phyloP scores from a whole-genome alignment of 2,113 vertebrate species.

The Nesogale talazaci region DNA sequence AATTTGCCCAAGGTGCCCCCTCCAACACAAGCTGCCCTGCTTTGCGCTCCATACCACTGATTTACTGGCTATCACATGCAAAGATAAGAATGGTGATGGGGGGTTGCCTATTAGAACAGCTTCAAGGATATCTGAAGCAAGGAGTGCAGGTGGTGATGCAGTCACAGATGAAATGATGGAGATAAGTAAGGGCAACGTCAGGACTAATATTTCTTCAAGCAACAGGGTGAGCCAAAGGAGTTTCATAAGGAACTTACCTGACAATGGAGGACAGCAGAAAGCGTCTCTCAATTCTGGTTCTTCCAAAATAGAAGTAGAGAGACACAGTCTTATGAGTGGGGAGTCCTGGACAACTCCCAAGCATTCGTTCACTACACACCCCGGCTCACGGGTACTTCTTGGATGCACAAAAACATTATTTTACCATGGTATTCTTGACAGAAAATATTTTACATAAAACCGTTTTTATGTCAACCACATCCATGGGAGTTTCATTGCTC shows the following conservation, averaged over 20 bases:
- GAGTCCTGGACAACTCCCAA: neutral
- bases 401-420: neutral
- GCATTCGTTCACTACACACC: neutral
- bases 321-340: neutral
- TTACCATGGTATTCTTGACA: neutral
- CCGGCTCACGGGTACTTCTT: neutral
- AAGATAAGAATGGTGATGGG: neutral
- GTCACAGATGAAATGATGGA: neutral
- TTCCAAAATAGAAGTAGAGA: neutral
- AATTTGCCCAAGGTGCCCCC: neutral
- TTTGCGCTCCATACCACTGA: neutral
- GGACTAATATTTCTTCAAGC: neutral
- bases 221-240: neutral
- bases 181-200: neutral
- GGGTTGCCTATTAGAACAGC: neutral
- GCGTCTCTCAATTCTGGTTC: neutral
- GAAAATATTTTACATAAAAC: neutral
- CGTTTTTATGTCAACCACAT: neutral
- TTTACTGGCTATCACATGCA: neutral
- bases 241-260: neutral
- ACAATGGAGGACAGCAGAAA: neutral
- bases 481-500: neutral
- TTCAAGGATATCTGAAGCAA: neutral
- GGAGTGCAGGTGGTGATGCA: neutral
- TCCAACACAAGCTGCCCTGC: neutral